Evolutionary conservation across 2,888 invertebrate genomes (phyloP).

Genomic region (Caenorhabditis sulstoni): DNA sequence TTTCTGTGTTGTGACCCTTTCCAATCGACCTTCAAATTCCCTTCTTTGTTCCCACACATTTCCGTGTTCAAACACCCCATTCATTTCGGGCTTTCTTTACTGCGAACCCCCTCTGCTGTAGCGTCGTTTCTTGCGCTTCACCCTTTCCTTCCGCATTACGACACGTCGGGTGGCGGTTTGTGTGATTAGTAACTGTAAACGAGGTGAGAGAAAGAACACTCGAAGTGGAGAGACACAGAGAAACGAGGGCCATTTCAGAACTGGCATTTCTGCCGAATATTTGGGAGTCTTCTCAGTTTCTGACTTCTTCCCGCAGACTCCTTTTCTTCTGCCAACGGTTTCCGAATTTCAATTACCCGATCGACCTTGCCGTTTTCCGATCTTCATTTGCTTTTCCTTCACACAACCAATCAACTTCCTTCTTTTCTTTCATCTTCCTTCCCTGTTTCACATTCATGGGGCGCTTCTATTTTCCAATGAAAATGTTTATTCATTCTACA

Average conservation of each 20-base stretch:
- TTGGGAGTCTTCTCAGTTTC: not conserved
- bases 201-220: not conserved
- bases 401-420: slow-evolving; percentile 43
- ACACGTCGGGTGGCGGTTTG: not conserved
- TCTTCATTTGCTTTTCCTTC: slow-evolving; percentile 39
- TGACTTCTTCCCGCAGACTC: not conserved
- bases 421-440: slow-evolving; percentile 1
- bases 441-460: slow-evolving; percentile 7
- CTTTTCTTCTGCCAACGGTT: slow-evolving; percentile 9
- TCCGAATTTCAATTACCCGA: slow-evolving; percentile 45
- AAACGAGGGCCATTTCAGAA: not conserved
- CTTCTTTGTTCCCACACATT: slow-evolving; percentile 40
- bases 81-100: slow-evolving; percentile 20
- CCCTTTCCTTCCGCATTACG: slow-evolving; percentile 45
- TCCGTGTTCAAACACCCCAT: slow-evolving; percentile 24
- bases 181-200: slow-evolving; percentile 15
- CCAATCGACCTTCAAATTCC: slow-evolving; percentile 16
- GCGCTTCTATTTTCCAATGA: slow-evolving; percentile 17
- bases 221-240: not conserved
- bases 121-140: slow-evolving; percentile 7
- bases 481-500: slow-evolving; percentile 44
- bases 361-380: slow-evolving; percentile 30
- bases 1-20: not conserved
- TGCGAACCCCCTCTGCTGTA: slow-evolving; percentile 37
- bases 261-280: not conserved